These are phyloP conservation scores for Hemichromis elongatus DNA, from an alignment of 2,113 vertebrate species.

Conservation along the genomic window DNA sequence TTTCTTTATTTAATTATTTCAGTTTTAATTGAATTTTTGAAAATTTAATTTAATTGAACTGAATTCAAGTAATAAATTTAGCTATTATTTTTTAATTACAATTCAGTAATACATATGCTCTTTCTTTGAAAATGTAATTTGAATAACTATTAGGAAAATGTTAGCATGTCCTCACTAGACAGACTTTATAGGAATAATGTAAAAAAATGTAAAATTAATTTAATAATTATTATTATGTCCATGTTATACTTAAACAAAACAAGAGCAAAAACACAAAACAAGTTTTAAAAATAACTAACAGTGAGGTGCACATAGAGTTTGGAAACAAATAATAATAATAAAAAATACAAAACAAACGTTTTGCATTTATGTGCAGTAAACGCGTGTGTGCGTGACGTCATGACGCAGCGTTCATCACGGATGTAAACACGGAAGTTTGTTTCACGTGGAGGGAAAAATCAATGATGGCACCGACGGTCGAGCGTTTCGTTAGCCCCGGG, in stretches of 20 bases:
- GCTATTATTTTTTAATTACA: background rate
- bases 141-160: background rate
- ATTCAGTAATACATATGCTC: background rate
- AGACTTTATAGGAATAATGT: background rate
- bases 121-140: background rate
- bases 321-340: background rate
- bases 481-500: slow-evolving; percentile 76
- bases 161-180: background rate
- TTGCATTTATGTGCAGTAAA: fast-evolving
- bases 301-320: background rate
- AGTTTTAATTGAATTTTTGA: background rate
- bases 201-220: no score
- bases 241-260: background rate
- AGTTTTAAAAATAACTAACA: background rate
- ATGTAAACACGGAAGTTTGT: slow-evolving; percentile 43
- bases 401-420: slow-evolving; percentile 32
- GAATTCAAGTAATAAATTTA: background rate
- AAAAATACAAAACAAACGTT: background rate
- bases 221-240: background rate
- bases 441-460: slow-evolving; percentile 14
- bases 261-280: background rate
- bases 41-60: no score
- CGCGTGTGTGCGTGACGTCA: slow-evolving; percentile 7
- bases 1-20: background rate
- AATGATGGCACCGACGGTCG: slow-evolving; percentile 67